Conservation (phyloP, 2,797 vertebrate species). For the Megaceryle alcyon region DNA sequence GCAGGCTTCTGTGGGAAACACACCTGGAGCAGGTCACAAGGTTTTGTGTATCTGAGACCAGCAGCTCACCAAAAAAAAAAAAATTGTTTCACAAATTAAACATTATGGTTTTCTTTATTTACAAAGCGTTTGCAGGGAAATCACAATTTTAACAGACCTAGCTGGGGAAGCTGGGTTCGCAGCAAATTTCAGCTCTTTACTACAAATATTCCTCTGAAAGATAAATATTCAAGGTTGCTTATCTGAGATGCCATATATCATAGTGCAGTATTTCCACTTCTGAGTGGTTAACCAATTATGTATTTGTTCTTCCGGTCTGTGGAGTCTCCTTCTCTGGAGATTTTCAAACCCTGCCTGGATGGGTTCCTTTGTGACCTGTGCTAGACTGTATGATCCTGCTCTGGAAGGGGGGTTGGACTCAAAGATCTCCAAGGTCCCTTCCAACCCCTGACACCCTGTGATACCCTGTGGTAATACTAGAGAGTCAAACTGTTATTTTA, state of each 20-base stretch:
- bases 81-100: not conserved
- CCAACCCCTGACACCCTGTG: too few relatives aligned
- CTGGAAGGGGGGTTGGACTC: too few relatives aligned
- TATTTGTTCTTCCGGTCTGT: not conserved
- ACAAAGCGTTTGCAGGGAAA: not conserved
- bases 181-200: not conserved
- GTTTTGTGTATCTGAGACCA: not conserved
- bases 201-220: not conserved
- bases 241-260: not conserved
- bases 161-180: not conserved
- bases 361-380: too few relatives aligned
- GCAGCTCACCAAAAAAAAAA: not conserved
- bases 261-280: not conserved
- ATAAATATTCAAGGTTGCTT: not conserved
- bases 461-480: not conserved
- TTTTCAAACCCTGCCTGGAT: too few relatives aligned
- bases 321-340: too few relatives aligned
- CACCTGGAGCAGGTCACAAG: not conserved
- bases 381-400: too few relatives aligned
- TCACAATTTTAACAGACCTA: not conserved
- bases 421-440: too few relatives aligned
- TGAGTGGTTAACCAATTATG: not conserved
- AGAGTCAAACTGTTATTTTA: not conserved
- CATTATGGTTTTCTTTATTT: not conserved
- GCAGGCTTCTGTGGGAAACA: not conserved